phyloP scores from a whole-genome alignment of 2,797 vertebrate species.

The Danio kyathit region DNA sequence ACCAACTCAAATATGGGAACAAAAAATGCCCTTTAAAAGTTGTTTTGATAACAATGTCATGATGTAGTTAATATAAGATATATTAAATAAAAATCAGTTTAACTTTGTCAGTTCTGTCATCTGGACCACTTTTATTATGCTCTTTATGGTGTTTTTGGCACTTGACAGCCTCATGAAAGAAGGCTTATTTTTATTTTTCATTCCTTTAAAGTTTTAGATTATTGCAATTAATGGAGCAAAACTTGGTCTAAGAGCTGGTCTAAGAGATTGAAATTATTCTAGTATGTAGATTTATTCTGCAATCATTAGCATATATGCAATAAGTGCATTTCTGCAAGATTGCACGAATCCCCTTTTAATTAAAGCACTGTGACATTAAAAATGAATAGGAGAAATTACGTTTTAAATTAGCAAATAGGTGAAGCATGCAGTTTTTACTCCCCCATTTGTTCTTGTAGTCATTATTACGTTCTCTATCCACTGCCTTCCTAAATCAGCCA shows the following conservation, averaged over 20 bases:
- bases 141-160: not conserved
- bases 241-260: too few relatives aligned
- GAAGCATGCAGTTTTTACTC: slow-evolving; percentile 25
- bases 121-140: not conserved
- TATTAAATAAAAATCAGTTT: too few relatives aligned
- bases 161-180: not conserved
- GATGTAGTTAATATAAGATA: too few relatives aligned
- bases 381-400: slow-evolving; percentile 47
- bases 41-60: too few relatives aligned
- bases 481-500: not conserved
- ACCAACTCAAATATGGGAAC: too few relatives aligned
- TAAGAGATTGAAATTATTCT: not conserved
- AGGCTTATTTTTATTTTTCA: not conserved
- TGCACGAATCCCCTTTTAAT: slow-evolving; percentile 3
- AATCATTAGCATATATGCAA: slow-evolving; percentile 6
- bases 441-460: slow-evolving; percentile 11
- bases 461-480: not conserved
- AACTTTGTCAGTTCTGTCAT: not conserved
- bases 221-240: not conserved
- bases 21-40: too few relatives aligned
- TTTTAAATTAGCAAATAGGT: slow-evolving; percentile 26
- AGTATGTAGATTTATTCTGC: slow-evolving; percentile 25
- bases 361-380: slow-evolving; percentile 50
- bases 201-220: not conserved
- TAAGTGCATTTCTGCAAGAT: slow-evolving; percentile 28